Evolutionary conservation across 2,888 invertebrate species (phyloP).

Genomic region (Formica aserva): DNA sequence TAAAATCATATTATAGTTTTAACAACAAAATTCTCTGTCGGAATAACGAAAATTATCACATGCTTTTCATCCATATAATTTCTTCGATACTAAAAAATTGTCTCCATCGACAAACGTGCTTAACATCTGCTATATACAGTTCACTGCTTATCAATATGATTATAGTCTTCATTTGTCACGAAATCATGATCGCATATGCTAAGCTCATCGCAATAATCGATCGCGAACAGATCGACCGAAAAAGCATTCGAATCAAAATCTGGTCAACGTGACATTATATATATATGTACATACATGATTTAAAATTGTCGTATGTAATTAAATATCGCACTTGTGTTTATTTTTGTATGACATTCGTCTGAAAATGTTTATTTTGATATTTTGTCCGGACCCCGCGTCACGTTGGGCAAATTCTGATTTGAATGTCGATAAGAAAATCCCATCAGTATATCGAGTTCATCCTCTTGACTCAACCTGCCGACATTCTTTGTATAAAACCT

Average conservation of each 20-base stretch:
- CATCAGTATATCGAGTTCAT: not conserved
- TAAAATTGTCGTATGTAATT: not conserved
- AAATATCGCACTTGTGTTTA: not conserved
- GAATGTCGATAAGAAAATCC: not conserved
- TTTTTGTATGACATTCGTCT: not conserved
- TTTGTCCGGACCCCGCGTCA: not conserved
- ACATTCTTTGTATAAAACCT: not conserved
- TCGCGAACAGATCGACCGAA: not conserved
- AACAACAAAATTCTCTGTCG: not conserved
- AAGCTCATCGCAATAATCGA: constrained; percentile 6
- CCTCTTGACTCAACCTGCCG: not conserved
- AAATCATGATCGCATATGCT: constrained; percentile 10
- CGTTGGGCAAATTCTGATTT: not conserved
- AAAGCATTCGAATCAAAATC: not conserved
- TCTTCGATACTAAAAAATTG: not conserved
- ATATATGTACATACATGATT: not conserved
- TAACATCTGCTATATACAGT: constrained; percentile 6
- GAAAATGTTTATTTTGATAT: not conserved
- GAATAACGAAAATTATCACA: constrained; percentile 25
- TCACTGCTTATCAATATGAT: not conserved
- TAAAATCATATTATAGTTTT: not conserved
- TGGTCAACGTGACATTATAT: constrained; percentile 5
- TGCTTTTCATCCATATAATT: not conserved
- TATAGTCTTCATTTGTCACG: constrained; percentile 1
- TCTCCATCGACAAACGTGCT: not conserved